These are phyloP conservation scores for Furcifer pardalis DNA, from an alignment of 2,797 vertebrate species.

Conservation along the genomic window DNA sequence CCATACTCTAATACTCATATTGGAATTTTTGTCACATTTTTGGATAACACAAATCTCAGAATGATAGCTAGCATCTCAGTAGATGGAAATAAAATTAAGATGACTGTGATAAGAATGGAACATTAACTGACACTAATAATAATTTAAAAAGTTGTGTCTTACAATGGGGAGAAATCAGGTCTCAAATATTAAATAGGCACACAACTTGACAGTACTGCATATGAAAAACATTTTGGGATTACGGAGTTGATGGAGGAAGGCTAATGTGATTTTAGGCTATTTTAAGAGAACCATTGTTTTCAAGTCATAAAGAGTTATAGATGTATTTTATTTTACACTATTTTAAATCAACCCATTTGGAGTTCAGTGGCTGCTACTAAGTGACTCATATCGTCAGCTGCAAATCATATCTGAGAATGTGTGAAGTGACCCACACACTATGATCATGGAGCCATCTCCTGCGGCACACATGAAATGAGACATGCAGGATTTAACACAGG, in stretches of 20 bases:
- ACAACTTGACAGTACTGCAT: not conserved
- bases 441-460: too few species aligned
- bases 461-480: too few species aligned
- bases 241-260: not conserved
- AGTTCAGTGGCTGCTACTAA: not conserved
- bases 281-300: not conserved
- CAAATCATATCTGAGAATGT: too few species aligned
- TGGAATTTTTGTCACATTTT: not conserved
- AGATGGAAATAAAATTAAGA: not conserved
- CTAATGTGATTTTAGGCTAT: not conserved
- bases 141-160: not conserved
- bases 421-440: too few species aligned
- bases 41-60: not conserved
- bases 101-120: not conserved
- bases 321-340: not conserved
- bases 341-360: not conserved
- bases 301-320: not conserved
- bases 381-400: not conserved
- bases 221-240: not conserved
- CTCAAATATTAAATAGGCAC: too few species aligned
- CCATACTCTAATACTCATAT: not conserved
- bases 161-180: too few species aligned
- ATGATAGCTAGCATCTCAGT: not conserved
- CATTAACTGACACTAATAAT: not conserved
- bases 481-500: too few species aligned